Evolutionary conservation across 1,140 invertebrate genomes (phyloP).

Genomic region (Caenorhabditis tropicalis): DNA sequence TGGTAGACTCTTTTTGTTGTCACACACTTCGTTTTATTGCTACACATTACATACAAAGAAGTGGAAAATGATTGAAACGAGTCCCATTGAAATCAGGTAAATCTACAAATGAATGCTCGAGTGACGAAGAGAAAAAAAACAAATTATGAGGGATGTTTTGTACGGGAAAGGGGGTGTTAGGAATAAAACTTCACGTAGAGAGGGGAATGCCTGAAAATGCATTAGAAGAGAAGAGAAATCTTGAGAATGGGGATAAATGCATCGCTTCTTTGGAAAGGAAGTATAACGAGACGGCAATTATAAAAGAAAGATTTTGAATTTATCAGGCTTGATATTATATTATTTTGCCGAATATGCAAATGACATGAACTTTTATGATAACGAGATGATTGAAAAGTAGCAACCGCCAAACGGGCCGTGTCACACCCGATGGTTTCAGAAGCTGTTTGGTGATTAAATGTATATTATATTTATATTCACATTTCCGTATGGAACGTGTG

Average conservation of each 20-base stretch:
- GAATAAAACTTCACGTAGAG: slow-evolving; percentile 24
- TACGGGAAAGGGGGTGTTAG: not conserved
- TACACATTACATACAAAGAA: not conserved
- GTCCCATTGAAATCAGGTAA: no score
- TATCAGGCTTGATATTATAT: not conserved
- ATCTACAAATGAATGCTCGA: slow-evolving; percentile 19
- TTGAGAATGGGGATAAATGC: not conserved
- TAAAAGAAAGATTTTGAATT: not conserved
- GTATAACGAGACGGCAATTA: not conserved
- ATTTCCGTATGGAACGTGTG: no score
- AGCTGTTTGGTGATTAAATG: not conserved
- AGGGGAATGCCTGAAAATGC: no score
- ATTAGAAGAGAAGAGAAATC: no score
- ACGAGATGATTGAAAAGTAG: not conserved
- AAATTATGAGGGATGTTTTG: no score
- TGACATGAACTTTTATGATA: not conserved
- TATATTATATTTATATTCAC: not conserved
- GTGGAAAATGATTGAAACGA: no score
- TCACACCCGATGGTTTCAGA: no score
- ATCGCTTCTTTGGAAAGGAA: not conserved
- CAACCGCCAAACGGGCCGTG: no score
- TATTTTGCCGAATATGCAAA: no score
- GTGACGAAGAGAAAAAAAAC: not conserved
- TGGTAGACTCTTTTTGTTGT: no score
- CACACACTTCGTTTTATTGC: not conserved